These are phyloP conservation scores for Mythimna ferrago DNA, from an alignment of 2,888 invertebrate genomes.

Conservation along the genomic window DNA sequence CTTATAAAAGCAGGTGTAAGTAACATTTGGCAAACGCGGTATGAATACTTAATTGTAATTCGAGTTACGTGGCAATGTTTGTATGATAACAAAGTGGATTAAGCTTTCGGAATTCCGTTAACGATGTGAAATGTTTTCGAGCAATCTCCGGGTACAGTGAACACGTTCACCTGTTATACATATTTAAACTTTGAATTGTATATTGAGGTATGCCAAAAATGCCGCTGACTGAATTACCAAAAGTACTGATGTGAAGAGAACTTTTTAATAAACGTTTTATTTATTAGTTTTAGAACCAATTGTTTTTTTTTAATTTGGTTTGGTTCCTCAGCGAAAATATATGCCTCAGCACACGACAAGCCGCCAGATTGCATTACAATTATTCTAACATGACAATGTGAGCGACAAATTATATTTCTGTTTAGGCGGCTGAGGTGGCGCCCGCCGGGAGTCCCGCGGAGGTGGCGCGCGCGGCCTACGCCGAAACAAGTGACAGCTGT, in stretches of 20 bases:
- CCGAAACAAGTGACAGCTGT: constrained; percentile 69
- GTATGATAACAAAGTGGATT: constrained; percentile 56
- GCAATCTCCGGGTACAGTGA: constrained; percentile 30
- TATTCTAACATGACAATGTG: constrained; percentile 71
- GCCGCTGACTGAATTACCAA: constrained; percentile 1
- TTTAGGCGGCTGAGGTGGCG: constrained; percentile 53
- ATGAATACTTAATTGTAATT: constrained; percentile 64
- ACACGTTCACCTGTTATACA: constrained; percentile 10
- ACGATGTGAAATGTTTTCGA: constrained; percentile 41
- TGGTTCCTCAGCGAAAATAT: not conserved
- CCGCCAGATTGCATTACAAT: constrained; percentile 66
- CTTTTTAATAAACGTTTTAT: not conserved
- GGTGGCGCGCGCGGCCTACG: constrained; percentile 44
- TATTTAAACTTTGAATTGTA: constrained; percentile 37
- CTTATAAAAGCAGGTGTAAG: constrained; percentile 61
- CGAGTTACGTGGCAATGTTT: constrained; percentile 52
- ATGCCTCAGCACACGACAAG: constrained; percentile 8
- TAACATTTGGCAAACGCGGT: constrained; percentile 55
- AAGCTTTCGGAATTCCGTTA: constrained; percentile 53
- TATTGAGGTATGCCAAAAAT: not conserved
- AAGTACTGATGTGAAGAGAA: not conserved
- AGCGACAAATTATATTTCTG: constrained; percentile 77
- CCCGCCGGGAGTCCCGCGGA: constrained; percentile 65
- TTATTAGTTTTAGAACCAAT: not conserved
- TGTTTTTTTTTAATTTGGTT: not conserved